phyloP scores from a whole-genome alignment of 2,888 invertebrate genomes.

The Cyrtodaria siliqua region DNA sequence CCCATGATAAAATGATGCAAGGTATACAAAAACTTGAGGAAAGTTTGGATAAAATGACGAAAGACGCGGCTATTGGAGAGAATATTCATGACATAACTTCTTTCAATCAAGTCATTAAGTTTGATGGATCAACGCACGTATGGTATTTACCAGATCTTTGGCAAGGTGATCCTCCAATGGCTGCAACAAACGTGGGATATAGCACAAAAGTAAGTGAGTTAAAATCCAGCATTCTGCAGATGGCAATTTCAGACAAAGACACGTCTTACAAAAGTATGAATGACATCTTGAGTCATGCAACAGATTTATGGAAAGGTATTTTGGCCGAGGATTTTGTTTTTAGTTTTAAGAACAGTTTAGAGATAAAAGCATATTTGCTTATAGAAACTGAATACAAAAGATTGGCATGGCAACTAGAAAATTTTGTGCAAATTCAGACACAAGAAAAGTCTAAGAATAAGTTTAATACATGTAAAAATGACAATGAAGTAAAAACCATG shows the following conservation, averaged over 20 bases:
- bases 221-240: not conserved
- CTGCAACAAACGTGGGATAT: not conserved
- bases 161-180: conserved; percentile 2
- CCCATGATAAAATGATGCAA: not conserved
- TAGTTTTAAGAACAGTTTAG: conserved; percentile 34
- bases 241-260: not conserved
- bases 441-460: no score
- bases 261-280: not conserved
- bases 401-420: no score
- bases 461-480: no score
- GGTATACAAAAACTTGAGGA: no score
- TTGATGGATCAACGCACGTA: not conserved
- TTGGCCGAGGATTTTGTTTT: conserved; percentile 30
- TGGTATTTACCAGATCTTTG: conserved; percentile 3
- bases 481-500: no score
- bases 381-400: no score
- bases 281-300: not conserved
- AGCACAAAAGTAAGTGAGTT: not conserved
- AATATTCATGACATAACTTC: no score
- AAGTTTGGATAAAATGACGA: no score
- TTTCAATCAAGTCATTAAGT: no score
- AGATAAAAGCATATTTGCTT: conserved; percentile 31
- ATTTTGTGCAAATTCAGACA: no score
- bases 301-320: conserved; percentile 28
- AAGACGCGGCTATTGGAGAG: no score